A percentile compares a stretch with the other conserved stretches of the same genome.
Conservation (phyloP, 2,113 vertebrate species). For the Ascaphus truei region DNA sequence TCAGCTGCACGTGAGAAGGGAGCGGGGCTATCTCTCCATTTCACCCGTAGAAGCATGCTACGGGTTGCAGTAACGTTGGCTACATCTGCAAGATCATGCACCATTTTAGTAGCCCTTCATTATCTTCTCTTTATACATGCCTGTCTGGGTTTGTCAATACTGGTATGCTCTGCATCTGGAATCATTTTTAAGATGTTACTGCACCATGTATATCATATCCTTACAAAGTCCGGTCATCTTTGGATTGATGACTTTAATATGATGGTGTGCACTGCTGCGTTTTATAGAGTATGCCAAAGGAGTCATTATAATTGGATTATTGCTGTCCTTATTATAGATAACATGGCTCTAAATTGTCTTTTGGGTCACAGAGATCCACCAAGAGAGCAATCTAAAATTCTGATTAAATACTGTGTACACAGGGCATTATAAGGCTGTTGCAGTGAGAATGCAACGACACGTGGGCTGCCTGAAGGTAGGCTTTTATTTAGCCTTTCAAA, state of each 20-base stretch:
- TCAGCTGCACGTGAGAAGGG: too few relatives aligned
- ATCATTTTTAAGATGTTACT: slow-evolving; percentile 6
- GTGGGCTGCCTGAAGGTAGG: too few relatives aligned
- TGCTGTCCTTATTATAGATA: slow-evolving; percentile 22
- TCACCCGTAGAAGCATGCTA: too few relatives aligned
- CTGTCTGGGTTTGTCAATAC: not conserved
- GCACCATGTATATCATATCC: not conserved
- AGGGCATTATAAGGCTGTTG: too few relatives aligned
- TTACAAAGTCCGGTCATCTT: not conserved
- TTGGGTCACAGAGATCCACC: slow-evolving; percentile 9
- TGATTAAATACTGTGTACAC: too few relatives aligned
- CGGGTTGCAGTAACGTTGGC: too few relatives aligned
- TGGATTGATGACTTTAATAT: slow-evolving; percentile 31
- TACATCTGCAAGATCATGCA: not conserved
- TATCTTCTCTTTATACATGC: not conserved
- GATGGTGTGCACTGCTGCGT: slow-evolving; percentile 23
- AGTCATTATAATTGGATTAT: slow-evolving; percentile 31
- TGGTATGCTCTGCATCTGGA: not conserved
- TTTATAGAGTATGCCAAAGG: slow-evolving; percentile 21
- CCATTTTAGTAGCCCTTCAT: not conserved
- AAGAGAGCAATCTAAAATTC: too few relatives aligned
- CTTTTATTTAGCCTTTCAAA: not conserved
- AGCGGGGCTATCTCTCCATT: too few relatives aligned
- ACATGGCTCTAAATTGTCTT: slow-evolving; percentile 21
- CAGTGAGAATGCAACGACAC: too few relatives aligned